Evolutionary conservation across 1,140 invertebrate species (phyloP).

Genomic region (Pristionchus pacificus): DNA sequence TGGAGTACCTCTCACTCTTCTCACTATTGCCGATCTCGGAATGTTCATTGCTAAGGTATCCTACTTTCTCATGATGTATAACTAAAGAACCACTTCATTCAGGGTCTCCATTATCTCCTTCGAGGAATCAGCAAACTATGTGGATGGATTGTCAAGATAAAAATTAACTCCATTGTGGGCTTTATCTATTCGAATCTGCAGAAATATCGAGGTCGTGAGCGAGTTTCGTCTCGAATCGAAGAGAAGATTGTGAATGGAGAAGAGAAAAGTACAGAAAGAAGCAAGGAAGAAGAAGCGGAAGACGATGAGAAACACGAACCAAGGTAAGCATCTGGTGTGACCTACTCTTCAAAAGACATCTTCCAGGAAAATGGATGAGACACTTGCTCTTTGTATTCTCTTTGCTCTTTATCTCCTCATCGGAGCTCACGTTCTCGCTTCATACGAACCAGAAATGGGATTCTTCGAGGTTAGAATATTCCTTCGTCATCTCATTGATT

Average conservation of each 20-base stretch:
- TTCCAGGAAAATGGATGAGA: slow-evolving; percentile 26
- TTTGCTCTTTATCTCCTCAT: slow-evolving; percentile 41
- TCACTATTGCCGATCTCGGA: slow-evolving; percentile 47
- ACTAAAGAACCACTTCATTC: slow-evolving; percentile 12
- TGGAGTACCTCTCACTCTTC: slow-evolving; percentile 47
- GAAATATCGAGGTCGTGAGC: neutral
- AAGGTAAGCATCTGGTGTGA: neutral
- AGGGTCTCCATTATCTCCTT: slow-evolving; percentile 8
- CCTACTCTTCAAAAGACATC: neutral
- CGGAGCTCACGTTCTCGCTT: slow-evolving; percentile 32
- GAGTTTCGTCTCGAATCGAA: neutral
- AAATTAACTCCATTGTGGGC: neutral
- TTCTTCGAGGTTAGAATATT: slow-evolving; percentile 24
- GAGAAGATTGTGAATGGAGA: slow-evolving; percentile 10
- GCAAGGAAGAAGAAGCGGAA: slow-evolving; percentile 24
- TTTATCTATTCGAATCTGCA: slow-evolving; percentile 6
- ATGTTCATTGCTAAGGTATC: slow-evolving; percentile 42
- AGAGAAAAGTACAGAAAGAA: slow-evolving; percentile 6
- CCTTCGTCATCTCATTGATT: neutral
- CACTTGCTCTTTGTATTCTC: slow-evolving; percentile 35
- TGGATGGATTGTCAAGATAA: neutral
- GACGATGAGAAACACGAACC: slow-evolving; percentile 20
- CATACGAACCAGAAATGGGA: slow-evolving; percentile 44
- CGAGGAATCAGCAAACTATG: neutral
- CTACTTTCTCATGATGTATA: too few species aligned